Percentiles rank a stretch among this genome's conserved stretches.
Evolutionary conservation across 2,797 vertebrate species (phyloP).

Genomic region (Pteronotus mesoamericanus): DNA sequence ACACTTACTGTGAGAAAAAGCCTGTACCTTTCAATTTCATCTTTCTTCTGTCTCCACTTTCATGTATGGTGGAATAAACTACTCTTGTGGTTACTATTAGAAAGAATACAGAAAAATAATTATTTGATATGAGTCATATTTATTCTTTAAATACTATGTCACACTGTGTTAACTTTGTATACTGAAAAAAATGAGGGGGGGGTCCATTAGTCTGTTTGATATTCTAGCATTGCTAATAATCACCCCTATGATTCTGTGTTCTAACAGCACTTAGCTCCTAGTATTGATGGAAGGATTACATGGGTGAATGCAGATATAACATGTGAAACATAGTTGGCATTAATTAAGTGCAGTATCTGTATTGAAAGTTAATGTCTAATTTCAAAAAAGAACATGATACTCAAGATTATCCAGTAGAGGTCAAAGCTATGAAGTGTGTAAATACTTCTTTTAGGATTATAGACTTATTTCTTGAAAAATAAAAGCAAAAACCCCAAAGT

Average conservation of each 20-base stretch:
- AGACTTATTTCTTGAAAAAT: conserved; percentile 20
- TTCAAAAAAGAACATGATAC: not conserved
- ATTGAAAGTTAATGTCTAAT: not conserved
- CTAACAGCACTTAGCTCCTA: not conserved
- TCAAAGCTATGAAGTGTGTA: not conserved
- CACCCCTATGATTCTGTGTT: not conserved
- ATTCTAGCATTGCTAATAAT: not conserved
- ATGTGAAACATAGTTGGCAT: not conserved
- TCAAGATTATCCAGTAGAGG: conserved; percentile 34
- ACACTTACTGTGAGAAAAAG: not conserved
- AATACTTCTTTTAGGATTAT: not conserved
- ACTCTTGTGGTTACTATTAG: not conserved
- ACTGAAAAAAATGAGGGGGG: not conserved
- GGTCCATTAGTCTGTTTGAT: not conserved
- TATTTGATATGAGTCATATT: not conserved
- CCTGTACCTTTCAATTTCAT: not conserved
- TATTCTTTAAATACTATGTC: not conserved
- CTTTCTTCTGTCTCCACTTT: not conserved
- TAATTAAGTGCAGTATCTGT: not conserved
- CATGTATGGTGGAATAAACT: not conserved
- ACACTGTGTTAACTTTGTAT: not conserved
- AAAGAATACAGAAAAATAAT: not conserved
- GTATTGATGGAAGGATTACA: not conserved
- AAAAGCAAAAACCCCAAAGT: not conserved
- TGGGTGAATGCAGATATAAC: conserved; percentile 29